These are phyloP conservation scores for Heterodera carotae DNA, from an alignment of 1,140 invertebrate species.

Conservation along the genomic window DNA sequence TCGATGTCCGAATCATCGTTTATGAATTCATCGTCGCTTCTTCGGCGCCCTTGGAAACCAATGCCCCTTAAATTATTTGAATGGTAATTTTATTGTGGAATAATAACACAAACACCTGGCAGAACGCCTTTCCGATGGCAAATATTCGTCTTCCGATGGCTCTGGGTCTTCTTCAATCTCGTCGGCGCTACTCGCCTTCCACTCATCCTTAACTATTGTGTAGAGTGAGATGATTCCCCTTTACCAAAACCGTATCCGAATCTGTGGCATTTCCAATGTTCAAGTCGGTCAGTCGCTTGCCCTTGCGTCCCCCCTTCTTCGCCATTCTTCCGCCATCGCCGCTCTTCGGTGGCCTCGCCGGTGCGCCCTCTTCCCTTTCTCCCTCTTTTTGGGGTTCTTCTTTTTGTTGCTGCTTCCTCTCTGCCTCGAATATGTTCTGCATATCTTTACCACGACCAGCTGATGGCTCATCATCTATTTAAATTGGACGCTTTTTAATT, in stretches of 20 bases:
- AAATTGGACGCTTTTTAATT: too few species aligned
- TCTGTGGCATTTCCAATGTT: constrained; percentile 49
- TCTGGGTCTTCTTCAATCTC: constrained; percentile 40
- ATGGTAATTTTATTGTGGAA: background rate
- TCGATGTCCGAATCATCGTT: constrained; percentile 30
- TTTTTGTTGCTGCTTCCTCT: constrained; percentile 33
- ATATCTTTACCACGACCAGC: constrained; percentile 49
- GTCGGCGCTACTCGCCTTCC: constrained; percentile 31
- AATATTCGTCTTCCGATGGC: constrained; percentile 43
- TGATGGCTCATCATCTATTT: background rate
- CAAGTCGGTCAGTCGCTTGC: constrained; percentile 48
- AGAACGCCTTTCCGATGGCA: constrained; percentile 36
- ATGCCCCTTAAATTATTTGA: background rate
- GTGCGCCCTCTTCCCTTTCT: background rate
- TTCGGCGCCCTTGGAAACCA: constrained; percentile 12
- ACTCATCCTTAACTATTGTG: constrained; percentile 7
- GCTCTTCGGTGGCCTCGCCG: constrained; percentile 15
- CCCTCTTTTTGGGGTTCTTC: constrained; percentile 23
- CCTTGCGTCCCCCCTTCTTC: constrained; percentile 37
- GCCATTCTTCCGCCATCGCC: background rate
- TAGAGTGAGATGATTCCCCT: too few species aligned
- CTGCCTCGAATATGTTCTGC: constrained; percentile 47
- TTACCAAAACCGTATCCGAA: constrained; percentile 36
- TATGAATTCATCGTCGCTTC: constrained; percentile 33
- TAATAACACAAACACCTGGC: background rate